phyloP scores from a whole-genome alignment of 1,140 invertebrate species.

The Drosophila oshimai region DNA sequence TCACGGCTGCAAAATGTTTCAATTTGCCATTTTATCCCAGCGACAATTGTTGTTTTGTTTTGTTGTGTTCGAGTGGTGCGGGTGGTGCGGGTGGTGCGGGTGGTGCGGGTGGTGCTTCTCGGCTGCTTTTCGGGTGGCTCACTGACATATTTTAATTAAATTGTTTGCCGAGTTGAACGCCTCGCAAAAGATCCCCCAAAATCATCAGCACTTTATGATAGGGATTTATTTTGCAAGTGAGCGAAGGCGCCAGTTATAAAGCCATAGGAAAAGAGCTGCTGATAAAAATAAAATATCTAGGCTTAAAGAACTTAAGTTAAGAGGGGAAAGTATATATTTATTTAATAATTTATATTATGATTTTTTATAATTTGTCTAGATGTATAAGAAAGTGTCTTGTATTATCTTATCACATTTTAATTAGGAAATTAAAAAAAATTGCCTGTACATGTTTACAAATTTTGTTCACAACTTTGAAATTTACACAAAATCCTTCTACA shows the following conservation, averaged over 20 bases:
- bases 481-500: no score
- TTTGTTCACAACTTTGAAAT: no score
- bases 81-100: background rate
- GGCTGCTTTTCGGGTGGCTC: conserved; percentile 1
- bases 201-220: conserved; percentile 37
- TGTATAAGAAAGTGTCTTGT: no score
- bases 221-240: background rate
- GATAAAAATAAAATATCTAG: conserved; percentile 1
- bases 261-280: background rate
- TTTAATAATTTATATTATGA: no score
- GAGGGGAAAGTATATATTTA: no score
- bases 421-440: no score
- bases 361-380: no score
- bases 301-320: background rate
- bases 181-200: conserved; percentile 6
- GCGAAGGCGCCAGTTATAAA: no score
- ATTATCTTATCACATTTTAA: no score
- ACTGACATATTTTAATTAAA: conserved; percentile 79
- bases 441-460: no score
- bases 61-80: background rate
- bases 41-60: conserved; percentile 57
- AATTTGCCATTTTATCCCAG: conserved; percentile 70
- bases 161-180: conserved; percentile 52
- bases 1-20: conserved; percentile 64
- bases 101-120: background rate